Evolutionary conservation across 2,888 invertebrate species (phyloP), one percentile per base, ranked within the genome.

Genomic region (Rosalia funebris): DNA sequence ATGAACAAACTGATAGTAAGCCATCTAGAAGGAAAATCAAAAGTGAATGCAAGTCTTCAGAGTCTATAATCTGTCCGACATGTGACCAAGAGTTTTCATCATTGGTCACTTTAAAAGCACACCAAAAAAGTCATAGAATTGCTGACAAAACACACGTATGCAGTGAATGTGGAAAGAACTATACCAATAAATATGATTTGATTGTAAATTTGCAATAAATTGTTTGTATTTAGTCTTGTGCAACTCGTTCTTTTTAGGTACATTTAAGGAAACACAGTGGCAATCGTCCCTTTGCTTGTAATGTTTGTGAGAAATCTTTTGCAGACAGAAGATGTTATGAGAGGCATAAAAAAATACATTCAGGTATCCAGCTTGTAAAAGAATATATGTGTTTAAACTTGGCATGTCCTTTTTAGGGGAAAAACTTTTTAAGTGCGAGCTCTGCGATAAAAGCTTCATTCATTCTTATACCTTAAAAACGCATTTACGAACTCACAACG

Each of bases 331-430:
- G 75, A 61, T 72, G 71, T 60, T 69, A 71, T 41, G 62, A 66
- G 9, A 75, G 69, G 57, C 75, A 75, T 53, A 67, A 70, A 48
- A 75, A 75, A 65, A 73, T 75, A 34, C 75, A 75, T 60, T 60
- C 63, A 57, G 75, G 75, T 73, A 57, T 32, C 10, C 11, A n/a
- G n/a, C n/a, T n/a, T n/a, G n/a, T n/a, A n/a, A n/a, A n/a, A n/a
- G n/a, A n/a, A n/a, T n/a, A n/a, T 25, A 5, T 5, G 25, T 25
- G 25, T 9, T 25, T 25, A 3, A 25, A 5, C 3, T 25, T 9
- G 11, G 2, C 2, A 34, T 34, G 32, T 62, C 10, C 2, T 20
- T 69, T 70, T 53, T 50, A 74, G 74, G 72, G 7, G 71, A 73
- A 45, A 75, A 72, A 60, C 66, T 66, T 32, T 68, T 63, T 48